phyloP scores from a whole-genome alignment of 2,113 vertebrate species.

The Mola mola region DNA sequence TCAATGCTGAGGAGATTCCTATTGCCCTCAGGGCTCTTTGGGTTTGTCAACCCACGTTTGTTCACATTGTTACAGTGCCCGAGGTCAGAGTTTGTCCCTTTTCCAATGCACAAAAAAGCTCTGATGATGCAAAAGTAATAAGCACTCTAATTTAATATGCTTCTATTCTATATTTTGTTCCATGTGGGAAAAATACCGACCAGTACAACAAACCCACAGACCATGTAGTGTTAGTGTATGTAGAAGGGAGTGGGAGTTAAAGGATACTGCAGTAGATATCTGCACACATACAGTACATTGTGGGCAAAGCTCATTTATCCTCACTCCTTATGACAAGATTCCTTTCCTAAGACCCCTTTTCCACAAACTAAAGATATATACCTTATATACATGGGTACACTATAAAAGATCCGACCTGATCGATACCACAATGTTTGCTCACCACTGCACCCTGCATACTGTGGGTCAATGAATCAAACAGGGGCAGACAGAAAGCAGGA shows the following conservation, averaged over 20 bases:
- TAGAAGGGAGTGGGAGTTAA: conserved; percentile 10
- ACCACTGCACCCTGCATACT: background rate
- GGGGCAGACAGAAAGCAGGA: no score
- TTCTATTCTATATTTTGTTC: no score
- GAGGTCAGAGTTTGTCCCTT: conserved; percentile 6
- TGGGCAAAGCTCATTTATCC: conserved; percentile 40
- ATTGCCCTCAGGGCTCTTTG: conserved; percentile 1
- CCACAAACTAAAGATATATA: background rate
- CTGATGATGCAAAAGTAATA: conserved; percentile 32
- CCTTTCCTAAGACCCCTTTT: conserved; percentile 1
- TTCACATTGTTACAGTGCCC: conserved; percentile 9
- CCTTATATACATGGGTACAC: no score
- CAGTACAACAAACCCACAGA: no score
- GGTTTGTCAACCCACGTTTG: conserved; percentile 26
- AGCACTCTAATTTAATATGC: background rate
- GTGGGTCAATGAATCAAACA: no score
- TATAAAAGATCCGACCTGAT: conserved; percentile 20
- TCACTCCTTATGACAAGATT: conserved; percentile 25
- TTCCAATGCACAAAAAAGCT: conserved; percentile 19
- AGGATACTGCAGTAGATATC: conserved; percentile 28
- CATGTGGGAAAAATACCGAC: no score
- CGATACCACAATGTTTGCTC: background rate
- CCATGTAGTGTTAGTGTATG: no score
- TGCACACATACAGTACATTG: conserved; percentile 26
- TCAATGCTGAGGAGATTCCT: conserved; percentile 20